These are phyloP conservation scores for Eurosta solidaginis DNA, from an alignment of 1,140 invertebrate genomes.

Conservation along the genomic window DNA sequence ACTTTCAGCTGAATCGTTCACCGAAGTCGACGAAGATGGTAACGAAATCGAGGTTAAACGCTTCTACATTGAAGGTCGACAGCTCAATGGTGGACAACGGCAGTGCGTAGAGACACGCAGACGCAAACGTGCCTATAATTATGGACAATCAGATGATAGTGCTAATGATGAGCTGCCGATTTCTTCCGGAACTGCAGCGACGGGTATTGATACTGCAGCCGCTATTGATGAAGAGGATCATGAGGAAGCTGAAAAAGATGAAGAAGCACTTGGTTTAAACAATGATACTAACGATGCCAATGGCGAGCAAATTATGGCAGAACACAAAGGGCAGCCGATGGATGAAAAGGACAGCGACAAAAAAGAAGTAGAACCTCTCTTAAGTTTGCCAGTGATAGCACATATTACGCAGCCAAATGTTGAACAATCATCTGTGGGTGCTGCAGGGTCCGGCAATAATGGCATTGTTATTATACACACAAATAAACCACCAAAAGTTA, in stretches of 20 bases:
- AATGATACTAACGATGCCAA: not conserved
- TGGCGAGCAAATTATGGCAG: not conserved
- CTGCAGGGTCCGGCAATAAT: conserved; percentile 33
- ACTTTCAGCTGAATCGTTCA: conserved; percentile 42
- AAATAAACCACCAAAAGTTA: conserved; percentile 50
- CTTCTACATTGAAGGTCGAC: conserved; percentile 51
- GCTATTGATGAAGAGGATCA: conserved; percentile 23
- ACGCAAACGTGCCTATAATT: conserved; percentile 40
- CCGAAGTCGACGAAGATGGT: conserved; percentile 54
- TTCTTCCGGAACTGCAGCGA: conserved; percentile 16
- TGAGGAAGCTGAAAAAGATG: not conserved
- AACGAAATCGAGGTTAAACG: conserved; percentile 54
- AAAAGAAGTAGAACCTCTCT: not conserved
- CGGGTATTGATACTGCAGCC: not conserved
- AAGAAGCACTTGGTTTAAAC: not conserved
- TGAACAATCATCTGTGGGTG: not conserved
- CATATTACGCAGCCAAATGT: not conserved
- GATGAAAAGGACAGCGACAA: not conserved
- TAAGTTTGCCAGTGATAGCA: not conserved
- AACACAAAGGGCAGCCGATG: conserved; percentile 23
- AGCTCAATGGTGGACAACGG: conserved; percentile 47
- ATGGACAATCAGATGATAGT: not conserved
- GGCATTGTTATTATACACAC: conserved; percentile 52
- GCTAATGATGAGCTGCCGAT: not conserved
- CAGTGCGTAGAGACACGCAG: conserved; percentile 50